phyloP scores from a whole-genome alignment of 1,140 invertebrate genomes.

The Drepana arcuata region DNA sequence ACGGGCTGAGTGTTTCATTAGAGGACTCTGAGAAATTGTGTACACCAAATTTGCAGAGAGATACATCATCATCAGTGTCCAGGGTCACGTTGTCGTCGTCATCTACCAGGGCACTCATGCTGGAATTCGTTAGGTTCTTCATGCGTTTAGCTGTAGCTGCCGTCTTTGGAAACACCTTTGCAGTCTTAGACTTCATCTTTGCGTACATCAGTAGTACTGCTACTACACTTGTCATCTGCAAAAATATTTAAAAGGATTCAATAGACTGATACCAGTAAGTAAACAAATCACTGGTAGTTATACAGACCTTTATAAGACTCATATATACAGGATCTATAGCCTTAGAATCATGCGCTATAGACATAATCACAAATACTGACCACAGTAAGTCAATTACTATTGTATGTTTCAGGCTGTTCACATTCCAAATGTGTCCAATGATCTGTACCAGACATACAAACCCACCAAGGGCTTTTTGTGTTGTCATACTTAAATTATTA shows the following conservation, averaged over 20 bases:
- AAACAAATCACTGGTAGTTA: background rate
- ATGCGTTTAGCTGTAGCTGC: slow-evolving; percentile 35
- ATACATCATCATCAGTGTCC: slow-evolving; percentile 59
- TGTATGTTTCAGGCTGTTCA: slow-evolving; percentile 40
- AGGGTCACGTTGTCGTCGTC: slow-evolving; percentile 26
- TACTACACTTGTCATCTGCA: slow-evolving; percentile 40
- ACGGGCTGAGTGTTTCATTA: slow-evolving; percentile 34
- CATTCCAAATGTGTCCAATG: slow-evolving; percentile 46
- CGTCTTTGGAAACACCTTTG: slow-evolving; percentile 20
- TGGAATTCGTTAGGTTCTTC: slow-evolving; percentile 34
- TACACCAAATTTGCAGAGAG: slow-evolving; percentile 56
- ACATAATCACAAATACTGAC: slow-evolving; percentile 44
- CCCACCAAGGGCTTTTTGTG: slow-evolving; percentile 40
- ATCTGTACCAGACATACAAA: slow-evolving; percentile 53
- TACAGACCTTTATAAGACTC: slow-evolving; percentile 49
- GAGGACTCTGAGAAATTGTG: slow-evolving; percentile 54
- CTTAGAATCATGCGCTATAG: slow-evolving; percentile 27
- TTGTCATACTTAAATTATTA: slow-evolving; percentile 30
- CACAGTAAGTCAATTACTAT: slow-evolving; percentile 46
- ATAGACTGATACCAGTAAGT: background rate
- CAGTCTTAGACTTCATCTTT: slow-evolving; percentile 29
- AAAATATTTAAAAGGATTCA: slow-evolving; percentile 12
- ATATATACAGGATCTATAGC: slow-evolving; percentile 29
- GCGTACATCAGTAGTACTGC: slow-evolving; percentile 41
- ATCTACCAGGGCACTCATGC: slow-evolving; percentile 27